Evolutionary conservation across 2,888 invertebrate species (phyloP), one percentile per base, ranked within the genome.

Genomic region (Cephus spinipes): DNA sequence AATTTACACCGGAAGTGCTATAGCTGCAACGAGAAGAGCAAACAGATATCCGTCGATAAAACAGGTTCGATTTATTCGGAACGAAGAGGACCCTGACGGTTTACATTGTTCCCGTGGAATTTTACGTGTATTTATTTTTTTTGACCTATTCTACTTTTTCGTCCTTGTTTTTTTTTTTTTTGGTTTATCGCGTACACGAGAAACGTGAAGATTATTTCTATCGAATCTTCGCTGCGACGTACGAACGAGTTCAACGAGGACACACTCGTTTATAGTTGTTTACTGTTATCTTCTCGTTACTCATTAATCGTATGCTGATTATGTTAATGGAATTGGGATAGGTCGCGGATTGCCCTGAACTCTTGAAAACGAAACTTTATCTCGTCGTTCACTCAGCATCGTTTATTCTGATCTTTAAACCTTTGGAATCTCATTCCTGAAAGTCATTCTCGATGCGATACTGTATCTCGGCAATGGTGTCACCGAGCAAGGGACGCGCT

Each of bases 61-160:
- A 76, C 73, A 35, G 36, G 74, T 35, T 69, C 74, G 77, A 79
- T 79, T 77, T 79, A 77, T 79, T 79, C 77, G 75, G 71, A 73
- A 75, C 68, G 73, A 73, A 68, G 36, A 76, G 55, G 15, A 11
- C 34, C 34, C 12, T 15, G 78, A 75, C 34, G 71, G 73, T n/a
- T 32, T 12, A 33, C 12, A 33, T 71, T 71, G 31, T 71, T 15
- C 4, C 4, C 32, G 55, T 40, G 15, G 40, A 15, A 55, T 23
- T 23, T 55, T 55, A 6, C 55, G 40, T 36, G 34, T 15, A 0
- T 40, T 15, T 15, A 6, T 15, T 40, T 40, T 15, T 31, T 40
- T 15, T 40, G 12, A 40, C 15, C 15, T 40, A 6, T 40, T 40
- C 6, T 15, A 40, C 15, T 40, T 40, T 40, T 15, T 40, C 15